Percentiles rank a stretch among this genome's conserved stretches.
phyloP scores from a whole-genome alignment of 2,888 invertebrate genomes.

The Rhyacophila evoluta region DNA sequence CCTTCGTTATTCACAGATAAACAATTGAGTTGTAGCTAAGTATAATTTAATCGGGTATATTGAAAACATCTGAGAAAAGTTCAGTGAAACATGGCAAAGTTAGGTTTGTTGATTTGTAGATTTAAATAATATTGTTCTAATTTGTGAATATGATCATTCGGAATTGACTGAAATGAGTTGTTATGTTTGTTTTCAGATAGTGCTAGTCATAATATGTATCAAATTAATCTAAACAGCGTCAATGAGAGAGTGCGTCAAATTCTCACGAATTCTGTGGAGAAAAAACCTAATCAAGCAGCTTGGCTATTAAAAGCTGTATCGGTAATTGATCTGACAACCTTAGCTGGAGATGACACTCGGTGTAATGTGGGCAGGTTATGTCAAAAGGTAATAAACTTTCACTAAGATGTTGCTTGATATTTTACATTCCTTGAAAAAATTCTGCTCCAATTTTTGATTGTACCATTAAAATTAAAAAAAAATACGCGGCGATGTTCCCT shows the following conservation, averaged over 20 bases:
- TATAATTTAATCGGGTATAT: too few species aligned
- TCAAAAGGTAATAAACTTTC: slow-evolving; percentile 79
- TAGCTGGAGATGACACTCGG: slow-evolving; percentile 84
- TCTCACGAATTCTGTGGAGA: slow-evolving; percentile 61
- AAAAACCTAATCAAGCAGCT: slow-evolving; percentile 71
- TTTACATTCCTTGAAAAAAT: too few species aligned
- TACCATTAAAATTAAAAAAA: too few species aligned
- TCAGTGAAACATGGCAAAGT: too few species aligned
- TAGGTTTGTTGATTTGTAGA: too few species aligned
- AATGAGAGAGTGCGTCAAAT: slow-evolving; percentile 69
- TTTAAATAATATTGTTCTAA: not conserved
- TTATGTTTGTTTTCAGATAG: not conserved
- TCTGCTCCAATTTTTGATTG: too few species aligned
- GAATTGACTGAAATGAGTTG: not conserved
- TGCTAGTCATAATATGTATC: not conserved
- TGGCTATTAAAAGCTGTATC: slow-evolving; percentile 87
- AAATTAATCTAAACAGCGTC: slow-evolving; percentile 71
- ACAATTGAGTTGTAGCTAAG: too few species aligned
- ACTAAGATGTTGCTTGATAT: too few species aligned
- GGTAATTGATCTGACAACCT: slow-evolving; percentile 92
- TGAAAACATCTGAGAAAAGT: too few species aligned
- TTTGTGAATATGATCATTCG: not conserved
- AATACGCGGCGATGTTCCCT: too few species aligned
- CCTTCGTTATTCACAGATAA: too few species aligned
- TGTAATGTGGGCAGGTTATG: slow-evolving; percentile 86